A percentile compares a stretch with the other conserved stretches of the same genome.
Conservation (phyloP, 2,797 vertebrate species). For the Bryconaethiops microstoma region DNA sequence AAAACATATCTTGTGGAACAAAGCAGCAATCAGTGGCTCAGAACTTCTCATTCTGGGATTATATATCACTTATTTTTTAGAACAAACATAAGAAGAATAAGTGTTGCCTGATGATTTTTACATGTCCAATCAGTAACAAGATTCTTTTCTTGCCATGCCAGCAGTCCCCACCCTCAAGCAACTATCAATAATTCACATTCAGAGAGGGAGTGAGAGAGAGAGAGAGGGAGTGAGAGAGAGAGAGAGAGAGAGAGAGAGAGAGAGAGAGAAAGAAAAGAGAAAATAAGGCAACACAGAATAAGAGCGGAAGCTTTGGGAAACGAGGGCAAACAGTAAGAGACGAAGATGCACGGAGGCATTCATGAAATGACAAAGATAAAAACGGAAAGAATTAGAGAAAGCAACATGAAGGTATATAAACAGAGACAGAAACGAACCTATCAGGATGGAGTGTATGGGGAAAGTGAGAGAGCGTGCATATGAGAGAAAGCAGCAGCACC, state of each 20-base stretch:
- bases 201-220: slow-evolving; percentile 45
- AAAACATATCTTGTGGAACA: neutral
- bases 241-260: neutral
- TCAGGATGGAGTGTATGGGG: slow-evolving; percentile 52
- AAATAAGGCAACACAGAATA: slow-evolving; percentile 18
- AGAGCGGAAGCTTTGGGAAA: slow-evolving; percentile 35
- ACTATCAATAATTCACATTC: slow-evolving; percentile 72
- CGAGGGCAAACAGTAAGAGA: slow-evolving; percentile 6
- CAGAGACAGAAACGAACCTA: slow-evolving; percentile 37
- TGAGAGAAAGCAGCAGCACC: slow-evolving; percentile 75
- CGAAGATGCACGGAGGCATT: neutral
- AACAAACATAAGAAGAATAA: neutral
- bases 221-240: neutral
- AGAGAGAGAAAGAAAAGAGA: neutral
- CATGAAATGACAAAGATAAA: slow-evolving; percentile 36
- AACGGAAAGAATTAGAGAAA: slow-evolving; percentile 38
- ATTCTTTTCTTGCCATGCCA: slow-evolving; percentile 52
- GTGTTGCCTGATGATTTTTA: slow-evolving; percentile 33
- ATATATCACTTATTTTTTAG: slow-evolving; percentile 2
- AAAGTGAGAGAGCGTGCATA: slow-evolving; percentile 63
- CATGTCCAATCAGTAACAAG: slow-evolving; percentile 53
- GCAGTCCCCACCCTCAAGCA: slow-evolving; percentile 59
- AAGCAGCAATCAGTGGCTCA: neutral
- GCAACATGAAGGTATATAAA: slow-evolving; percentile 32
- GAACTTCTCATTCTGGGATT: neutral